Evolutionary conservation across 92 coral and sea anemone genomes (phyloP).

Genomic region (Umimayanthus kanabou): DNA sequence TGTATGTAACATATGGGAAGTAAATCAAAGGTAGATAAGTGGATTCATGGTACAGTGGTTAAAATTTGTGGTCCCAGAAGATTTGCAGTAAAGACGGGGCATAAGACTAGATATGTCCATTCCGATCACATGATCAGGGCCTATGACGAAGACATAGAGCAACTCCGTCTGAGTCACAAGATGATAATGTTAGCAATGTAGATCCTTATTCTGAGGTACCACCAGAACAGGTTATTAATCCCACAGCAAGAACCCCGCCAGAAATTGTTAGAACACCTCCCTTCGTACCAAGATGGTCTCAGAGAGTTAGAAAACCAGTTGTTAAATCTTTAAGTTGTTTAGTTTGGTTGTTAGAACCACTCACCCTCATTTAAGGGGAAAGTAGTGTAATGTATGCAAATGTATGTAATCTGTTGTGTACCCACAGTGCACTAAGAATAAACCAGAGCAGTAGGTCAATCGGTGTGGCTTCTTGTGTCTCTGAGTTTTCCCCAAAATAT

Average conservation of each 20-base stretch:
- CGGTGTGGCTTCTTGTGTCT: not conserved
- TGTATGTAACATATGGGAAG: not conserved
- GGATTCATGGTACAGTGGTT: slow-evolving; percentile 43
- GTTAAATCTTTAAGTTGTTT: slow-evolving; percentile 1
- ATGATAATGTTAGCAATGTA: not conserved
- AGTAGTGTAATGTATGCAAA: not conserved
- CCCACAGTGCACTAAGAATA: not conserved
- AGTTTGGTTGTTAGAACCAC: not conserved
- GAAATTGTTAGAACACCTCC: slow-evolving; percentile 1
- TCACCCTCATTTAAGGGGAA: not conserved
- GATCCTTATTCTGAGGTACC: slow-evolving; percentile 13
- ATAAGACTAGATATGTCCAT: slow-evolving; percentile 48
- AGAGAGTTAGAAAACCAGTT: not conserved
- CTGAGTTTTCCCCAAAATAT: not conserved
- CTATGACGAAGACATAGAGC: slow-evolving; percentile 1
- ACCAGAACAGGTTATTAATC: slow-evolving; percentile 3
- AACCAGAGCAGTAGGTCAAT: not conserved
- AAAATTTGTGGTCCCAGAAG: slow-evolving; percentile 43
- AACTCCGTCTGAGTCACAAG: too few species aligned
- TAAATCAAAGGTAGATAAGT: slow-evolving; percentile 33
- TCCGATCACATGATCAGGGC: slow-evolving; percentile 53
- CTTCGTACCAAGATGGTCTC: not conserved
- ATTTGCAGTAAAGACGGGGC: slow-evolving; percentile 41
- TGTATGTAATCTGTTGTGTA: not conserved
- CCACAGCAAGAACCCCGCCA: slow-evolving; percentile 5